Evolutionary conservation across 2,113 vertebrate genomes (phyloP), one percentile per base, ranked within the genome.

Genomic region (Grallaria varia): DNA sequence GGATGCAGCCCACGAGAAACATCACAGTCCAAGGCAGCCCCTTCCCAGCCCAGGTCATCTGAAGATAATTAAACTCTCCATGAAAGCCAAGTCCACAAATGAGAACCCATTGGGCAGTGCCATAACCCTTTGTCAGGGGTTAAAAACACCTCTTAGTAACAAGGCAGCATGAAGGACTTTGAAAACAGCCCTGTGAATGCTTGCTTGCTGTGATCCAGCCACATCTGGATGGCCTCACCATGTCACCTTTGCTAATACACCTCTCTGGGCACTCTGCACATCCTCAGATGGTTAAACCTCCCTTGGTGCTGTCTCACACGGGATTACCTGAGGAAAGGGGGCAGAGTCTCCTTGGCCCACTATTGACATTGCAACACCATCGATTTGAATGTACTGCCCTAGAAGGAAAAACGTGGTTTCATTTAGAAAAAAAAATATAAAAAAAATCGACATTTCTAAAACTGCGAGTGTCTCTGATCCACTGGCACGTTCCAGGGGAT

Each of bases 1-100:
- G 56, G 85, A 59, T 84, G 56, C 80, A 88, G 64, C 63, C 60
- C 76, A 84, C 50, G 8, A 81, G 79, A 58, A 78, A 31, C 14
- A 40, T 72, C 92, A 96, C 92, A 95, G 83, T 81, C 71, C 93
- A 89, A 21, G 81, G 49, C 79, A 68, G 60, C 73, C 49, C 49
- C 73, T 84, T 72, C 64, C 68, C 76, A 89, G 76, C 56, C 86
- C 94, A 84, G 90, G n/a, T 15, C 88, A 68, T 1, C 62, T 78
- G 52, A 40, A 87, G 69, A 15, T 72, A 31, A 81, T 60, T 78
- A 68, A 93, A 81, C 73, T 7, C 67, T 13, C 69, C 22, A 4
- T 33, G 77, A 67, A 88, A 81, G 72, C 47, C 76, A 78, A 16
- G 35, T 4, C 59, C 58, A 45, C 56, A 73, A 37, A 44, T 8